These are phyloP conservation scores for Peromyscus leucopus DNA, from an alignment of 2,113 vertebrate genomes.

Conservation along the genomic window DNA sequence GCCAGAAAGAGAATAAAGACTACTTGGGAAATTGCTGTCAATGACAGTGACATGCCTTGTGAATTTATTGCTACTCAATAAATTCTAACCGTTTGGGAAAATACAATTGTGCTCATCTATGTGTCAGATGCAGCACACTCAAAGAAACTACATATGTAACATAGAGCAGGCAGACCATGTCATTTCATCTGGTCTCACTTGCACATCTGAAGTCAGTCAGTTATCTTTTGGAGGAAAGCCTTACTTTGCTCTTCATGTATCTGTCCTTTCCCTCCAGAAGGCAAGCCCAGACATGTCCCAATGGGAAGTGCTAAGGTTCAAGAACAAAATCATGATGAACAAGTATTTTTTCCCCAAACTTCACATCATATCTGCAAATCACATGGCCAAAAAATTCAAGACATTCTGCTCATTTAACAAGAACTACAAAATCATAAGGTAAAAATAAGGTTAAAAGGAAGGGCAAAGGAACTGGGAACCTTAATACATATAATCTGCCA, in stretches of 20 bases:
- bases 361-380: not conserved
- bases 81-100: not conserved
- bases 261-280: not conserved
- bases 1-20: not conserved
- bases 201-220: too few relatives aligned
- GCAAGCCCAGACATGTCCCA: not conserved
- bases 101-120: not conserved
- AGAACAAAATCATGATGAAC: not conserved
- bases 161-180: not conserved
- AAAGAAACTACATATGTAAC: too few relatives aligned
- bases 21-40: not conserved
- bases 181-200: not conserved
- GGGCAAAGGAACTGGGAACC: not conserved
- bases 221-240: not conserved
- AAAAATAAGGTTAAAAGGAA: not conserved
- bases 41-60: not conserved
- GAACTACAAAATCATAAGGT: constrained; percentile 1
- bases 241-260: fast-evolving
- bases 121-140: too few relatives aligned
- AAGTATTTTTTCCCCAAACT: not conserved
- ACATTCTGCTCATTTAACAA: not conserved
- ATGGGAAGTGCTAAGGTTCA: not conserved
- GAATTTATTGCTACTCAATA: not conserved
- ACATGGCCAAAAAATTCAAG: not conserved
- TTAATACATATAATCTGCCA: not conserved